phyloP scores from a whole-genome alignment of 2,113 vertebrate genomes.

The Pungitius pungitius region DNA sequence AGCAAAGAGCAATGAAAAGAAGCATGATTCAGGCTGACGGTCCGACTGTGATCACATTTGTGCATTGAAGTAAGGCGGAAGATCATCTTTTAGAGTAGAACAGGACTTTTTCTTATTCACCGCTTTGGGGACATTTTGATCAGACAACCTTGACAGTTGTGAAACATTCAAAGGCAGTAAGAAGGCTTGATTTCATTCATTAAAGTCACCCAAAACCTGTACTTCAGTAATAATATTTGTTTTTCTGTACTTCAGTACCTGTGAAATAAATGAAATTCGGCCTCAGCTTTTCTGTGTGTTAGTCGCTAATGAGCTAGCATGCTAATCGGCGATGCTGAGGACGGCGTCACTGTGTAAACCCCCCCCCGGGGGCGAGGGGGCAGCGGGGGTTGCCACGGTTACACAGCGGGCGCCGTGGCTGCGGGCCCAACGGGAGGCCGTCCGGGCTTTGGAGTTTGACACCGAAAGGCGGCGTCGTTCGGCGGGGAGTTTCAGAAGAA shows the following conservation, averaged over 20 bases:
- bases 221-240: background rate
- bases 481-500: background rate
- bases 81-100: background rate
- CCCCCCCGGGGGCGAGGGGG: too few species aligned
- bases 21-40: background rate
- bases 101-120: too few species aligned
- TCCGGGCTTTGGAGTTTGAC: background rate
- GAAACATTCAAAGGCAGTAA: too few species aligned
- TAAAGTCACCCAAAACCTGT: too few species aligned
- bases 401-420: background rate
- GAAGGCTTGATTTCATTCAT: too few species aligned
- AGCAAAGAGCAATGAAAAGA: background rate
- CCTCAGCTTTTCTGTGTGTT: background rate
- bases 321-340: background rate
- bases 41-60: background rate
- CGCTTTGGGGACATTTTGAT: background rate
- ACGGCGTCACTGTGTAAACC: too few species aligned
- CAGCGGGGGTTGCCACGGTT: background rate
- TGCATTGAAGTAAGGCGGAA: background rate
- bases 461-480: background rate
- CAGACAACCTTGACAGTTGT: background rate
- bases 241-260: background rate
- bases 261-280: background rate
- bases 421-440: background rate
- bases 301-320: background rate